phyloP scores from a whole-genome alignment of 2,888 invertebrate genomes.

The Drosophila pseudotakahashii region DNA sequence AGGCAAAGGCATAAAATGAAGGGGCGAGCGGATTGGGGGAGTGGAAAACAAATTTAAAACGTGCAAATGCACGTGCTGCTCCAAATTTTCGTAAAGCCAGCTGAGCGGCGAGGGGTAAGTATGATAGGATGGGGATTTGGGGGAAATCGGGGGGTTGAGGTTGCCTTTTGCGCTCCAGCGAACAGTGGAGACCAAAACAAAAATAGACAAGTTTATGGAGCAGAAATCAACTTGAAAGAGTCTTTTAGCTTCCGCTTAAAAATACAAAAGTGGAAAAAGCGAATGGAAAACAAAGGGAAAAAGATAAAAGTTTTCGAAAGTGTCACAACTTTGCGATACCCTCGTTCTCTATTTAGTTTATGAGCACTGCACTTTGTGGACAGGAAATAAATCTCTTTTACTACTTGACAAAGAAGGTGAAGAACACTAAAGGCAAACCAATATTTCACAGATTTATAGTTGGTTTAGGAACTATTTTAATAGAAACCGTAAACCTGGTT shows the following conservation, averaged over 20 bases:
- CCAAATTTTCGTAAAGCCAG: constrained; percentile 56
- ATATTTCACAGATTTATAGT: background rate
- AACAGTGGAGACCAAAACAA: constrained; percentile 61
- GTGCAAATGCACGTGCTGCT: constrained; percentile 78
- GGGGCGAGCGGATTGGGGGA: constrained; percentile 9
- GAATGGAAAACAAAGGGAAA: constrained; percentile 30
- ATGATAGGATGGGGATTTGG: background rate
- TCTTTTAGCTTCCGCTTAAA: constrained; percentile 75
- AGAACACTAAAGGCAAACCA: background rate
- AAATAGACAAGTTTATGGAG: constrained; percentile 78
- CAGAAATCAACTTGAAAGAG: constrained; percentile 78
- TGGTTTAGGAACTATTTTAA: background rate
- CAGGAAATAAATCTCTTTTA: constrained; percentile 14
- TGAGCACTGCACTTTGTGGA: constrained; percentile 7
- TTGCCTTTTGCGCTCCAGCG: constrained; percentile 60
- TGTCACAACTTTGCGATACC: constrained; percentile 10
- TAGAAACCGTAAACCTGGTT: background rate
- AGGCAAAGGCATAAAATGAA: constrained; percentile 43
- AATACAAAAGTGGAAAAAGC: constrained; percentile 58
- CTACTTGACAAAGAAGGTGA: background rate
- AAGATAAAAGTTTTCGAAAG: background rate
- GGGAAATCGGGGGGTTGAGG: constrained; percentile 6
- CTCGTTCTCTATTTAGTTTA: constrained; percentile 1
- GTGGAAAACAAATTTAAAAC: constrained; percentile 54
- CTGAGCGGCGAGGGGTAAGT: constrained; percentile 19